Evolutionary conservation across 2,888 invertebrate species (phyloP), one percentile per base, ranked within the genome.

Genomic region (Margaritifera margaritifera): DNA sequence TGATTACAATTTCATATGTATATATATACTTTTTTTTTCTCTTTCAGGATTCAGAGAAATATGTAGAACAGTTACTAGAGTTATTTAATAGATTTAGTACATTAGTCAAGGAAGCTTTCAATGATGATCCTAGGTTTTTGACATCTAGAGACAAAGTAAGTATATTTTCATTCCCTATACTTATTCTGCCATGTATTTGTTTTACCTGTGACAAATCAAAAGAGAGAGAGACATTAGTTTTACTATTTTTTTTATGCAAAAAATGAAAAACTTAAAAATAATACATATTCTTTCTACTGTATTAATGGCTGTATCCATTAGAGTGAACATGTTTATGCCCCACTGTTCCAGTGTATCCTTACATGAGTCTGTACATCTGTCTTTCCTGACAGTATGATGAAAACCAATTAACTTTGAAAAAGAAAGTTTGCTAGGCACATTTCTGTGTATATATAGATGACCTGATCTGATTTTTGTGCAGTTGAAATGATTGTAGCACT

Each of bases 81-180:
- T 92, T 99, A 80, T 99, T 98, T 90, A 94, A 95, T 83, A 93
- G 94, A 85, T 99, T 99, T 90, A 98, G 97, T 89, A 92, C 93
- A 54, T 92, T 99, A 81, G 98, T 97, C 4, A 94, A 94, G 85
- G 95, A 98, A 84, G 99, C 99, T 54, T 99, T 99, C 89, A 93
- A 94, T 86, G 97, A 99, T 91, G 99, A 99, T 91, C 98, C 99
- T 4, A 92, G 99, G 68, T 99, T 99, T 91, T 92, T 99, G 69
- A 99, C 99, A 6, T 96, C 98, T 18, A 93, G 99, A 87, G 99
- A 99, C 90, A 99, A 98, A 83, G 91, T 90, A 70, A 72, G 75
- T 67, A 24, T 27, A n/a, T 1, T 6, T 6, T 6, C 2, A 18
- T 22, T 63, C 4, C 5, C 20, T 55, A 57, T 53, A 24, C 53